Evolutionary conservation across 2,888 invertebrate genomes (phyloP), one percentile per base, ranked within the genome.

Genomic region (Acholoe squamosa): DNA sequence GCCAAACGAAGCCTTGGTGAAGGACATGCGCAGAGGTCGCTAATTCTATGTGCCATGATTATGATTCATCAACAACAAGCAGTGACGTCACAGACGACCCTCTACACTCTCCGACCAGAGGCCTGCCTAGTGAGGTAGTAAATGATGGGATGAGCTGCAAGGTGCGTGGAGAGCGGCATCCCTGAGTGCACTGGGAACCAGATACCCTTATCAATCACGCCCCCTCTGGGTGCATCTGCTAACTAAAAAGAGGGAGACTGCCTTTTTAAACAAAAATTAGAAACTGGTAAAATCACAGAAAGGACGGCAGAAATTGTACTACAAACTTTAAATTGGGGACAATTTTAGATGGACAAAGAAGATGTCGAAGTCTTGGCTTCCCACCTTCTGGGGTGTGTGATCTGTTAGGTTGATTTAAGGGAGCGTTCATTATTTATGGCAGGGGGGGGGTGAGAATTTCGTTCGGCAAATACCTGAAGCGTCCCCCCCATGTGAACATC

Each of bases 201-300:
- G 80, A 80, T 80, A 33, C 80, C 80, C 43, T 80, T 80, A 80
- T 80, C 80, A 80, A 80, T 80, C 80, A 80, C 80, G 80, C 80
- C 80, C 80, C n/a, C 80, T 80, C 33, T 33, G 16, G 80, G 33
- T 3, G 34, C 0, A 22, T 14, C 80, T 0, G 33, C 14, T 33
- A 14, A 43, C 80, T 43, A 80, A 80, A 80, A 80, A 80, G 34
- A 80, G 31, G 7, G 43, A 34, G 80, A 1, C 33, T 76, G 76
- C 10, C 16, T 34, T 80, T 33, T 80, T 10, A 80, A 34, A 14
- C 34, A 33, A 80, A 76, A 76, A 76, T 76, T 31, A 76, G 25
- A 80, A 80, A 33, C 0, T 16, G 43, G 25, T 16, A 5, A 80
- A 80, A 80, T 76, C 16, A 14, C 3, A 14, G 76, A 80, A 80